A percentile compares a stretch with the other conserved stretches of the same genome.
Evolutionary conservation across 2,888 invertebrate genomes (phyloP).

Genomic region (Microctonus brassicae): DNA sequence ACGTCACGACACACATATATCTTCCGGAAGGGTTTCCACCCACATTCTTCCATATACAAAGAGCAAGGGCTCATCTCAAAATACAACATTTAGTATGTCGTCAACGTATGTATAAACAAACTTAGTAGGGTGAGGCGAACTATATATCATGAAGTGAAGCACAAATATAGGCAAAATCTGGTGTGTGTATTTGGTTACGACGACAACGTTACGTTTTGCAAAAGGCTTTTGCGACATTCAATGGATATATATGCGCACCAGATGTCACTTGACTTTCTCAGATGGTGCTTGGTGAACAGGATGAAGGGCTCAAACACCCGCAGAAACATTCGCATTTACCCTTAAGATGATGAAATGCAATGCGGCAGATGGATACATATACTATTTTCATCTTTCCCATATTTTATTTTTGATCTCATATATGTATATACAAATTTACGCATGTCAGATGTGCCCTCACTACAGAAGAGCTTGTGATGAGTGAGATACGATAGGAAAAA

Average conservation of each 20-base stretch:
- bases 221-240: background rate
- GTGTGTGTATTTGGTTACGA: background rate
- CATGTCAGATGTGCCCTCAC: too few relatives aligned
- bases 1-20: background rate
- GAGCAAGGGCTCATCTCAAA: background rate
- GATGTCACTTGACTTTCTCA: slow-evolving; percentile 28
- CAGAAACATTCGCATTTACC: background rate
- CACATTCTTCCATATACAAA: background rate
- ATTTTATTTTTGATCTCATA: too few relatives aligned
- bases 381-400: too few relatives aligned
- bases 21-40: background rate
- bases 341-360: background rate
- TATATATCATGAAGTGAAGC: background rate
- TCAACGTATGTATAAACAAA: background rate
- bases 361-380: background rate
- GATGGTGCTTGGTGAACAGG: background rate
- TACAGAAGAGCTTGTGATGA: too few relatives aligned
- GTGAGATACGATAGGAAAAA: too few relatives aligned
- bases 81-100: background rate
- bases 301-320: background rate
- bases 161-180: background rate
- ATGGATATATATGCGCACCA: too few relatives aligned
- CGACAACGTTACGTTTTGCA: background rate
- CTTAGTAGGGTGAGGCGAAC: background rate
- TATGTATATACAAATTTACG: too few relatives aligned